phyloP scores from a whole-genome alignment of 2,888 invertebrate species.

The Cephus nigrinus region DNA sequence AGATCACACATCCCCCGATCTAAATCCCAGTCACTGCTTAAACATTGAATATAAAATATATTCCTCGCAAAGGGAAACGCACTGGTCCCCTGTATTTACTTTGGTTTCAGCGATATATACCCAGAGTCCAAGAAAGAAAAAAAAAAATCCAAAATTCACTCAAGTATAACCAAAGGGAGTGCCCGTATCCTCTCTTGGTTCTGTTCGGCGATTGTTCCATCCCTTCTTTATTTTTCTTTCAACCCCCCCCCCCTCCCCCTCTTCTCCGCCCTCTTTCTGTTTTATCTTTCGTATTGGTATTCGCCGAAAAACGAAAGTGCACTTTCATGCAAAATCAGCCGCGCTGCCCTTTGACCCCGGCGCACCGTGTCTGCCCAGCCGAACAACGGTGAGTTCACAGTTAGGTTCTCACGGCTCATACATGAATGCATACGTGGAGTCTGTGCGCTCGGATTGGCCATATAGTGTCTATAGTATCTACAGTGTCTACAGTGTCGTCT shows the following conservation, averaged over 20 bases:
- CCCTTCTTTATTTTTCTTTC: constrained; percentile 23
- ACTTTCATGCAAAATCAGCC: constrained; percentile 49
- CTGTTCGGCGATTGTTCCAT: constrained; percentile 5
- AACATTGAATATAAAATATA: no score
- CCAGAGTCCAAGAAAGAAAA: constrained; percentile 1
- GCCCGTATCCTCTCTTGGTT: neutral
- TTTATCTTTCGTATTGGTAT: constrained; percentile 24
- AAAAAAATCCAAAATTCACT: no score
- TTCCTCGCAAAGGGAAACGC: no score
- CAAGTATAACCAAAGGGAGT: no score
- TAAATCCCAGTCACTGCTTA: no score
- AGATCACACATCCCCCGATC: no score
- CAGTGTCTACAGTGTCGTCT: no score
- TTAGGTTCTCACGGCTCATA: constrained; percentile 63
- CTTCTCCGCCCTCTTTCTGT: neutral
- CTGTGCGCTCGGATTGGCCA: constrained; percentile 8
- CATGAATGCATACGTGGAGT: constrained; percentile 50
- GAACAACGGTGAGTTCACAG: constrained; percentile 58
- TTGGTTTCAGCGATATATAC: constrained; percentile 26
- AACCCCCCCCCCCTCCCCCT: neutral
- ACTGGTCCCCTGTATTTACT: no score
- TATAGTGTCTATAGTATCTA: no score
- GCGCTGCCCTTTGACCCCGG: constrained; percentile 55
- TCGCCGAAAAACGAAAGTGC: constrained; percentile 36
- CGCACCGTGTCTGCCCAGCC: constrained; percentile 24